These are phyloP conservation scores for Acyrthosiphon pisum DNA, from an alignment of 1,140 invertebrate genomes.

Conservation along the genomic window DNA sequence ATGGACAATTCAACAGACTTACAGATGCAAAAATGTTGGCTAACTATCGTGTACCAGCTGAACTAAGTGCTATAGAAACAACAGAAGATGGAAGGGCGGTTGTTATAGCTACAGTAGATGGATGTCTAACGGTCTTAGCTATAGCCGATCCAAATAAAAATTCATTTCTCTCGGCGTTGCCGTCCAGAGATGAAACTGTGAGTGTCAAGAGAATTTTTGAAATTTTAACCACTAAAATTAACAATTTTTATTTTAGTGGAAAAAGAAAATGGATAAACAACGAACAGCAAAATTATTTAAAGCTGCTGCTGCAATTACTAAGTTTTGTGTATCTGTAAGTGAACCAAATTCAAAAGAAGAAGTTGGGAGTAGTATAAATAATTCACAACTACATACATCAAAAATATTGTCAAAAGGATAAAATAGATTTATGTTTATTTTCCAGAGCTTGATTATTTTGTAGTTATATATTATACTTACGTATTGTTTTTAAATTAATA, in stretches of 20 bases:
- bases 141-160: slow-evolving; percentile 81
- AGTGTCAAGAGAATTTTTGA: slow-evolving; percentile 41
- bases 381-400: slow-evolving; percentile 14
- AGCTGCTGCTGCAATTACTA: slow-evolving; percentile 69
- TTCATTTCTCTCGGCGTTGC: slow-evolving; percentile 73
- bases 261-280: slow-evolving; percentile 73
- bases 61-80: slow-evolving; percentile 84
- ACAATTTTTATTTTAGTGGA: slow-evolving; percentile 67
- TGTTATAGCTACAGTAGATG: slow-evolving; percentile 90
- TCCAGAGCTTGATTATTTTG: neutral
- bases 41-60: slow-evolving; percentile 91
- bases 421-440: neutral
- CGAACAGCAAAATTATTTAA: slow-evolving; percentile 73
- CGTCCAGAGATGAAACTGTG: slow-evolving; percentile 76
- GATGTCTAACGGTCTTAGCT: slow-evolving; percentile 89
- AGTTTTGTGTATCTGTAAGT: slow-evolving; percentile 61
- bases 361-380: slow-evolving; percentile 19
- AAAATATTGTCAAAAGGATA: slow-evolving; percentile 53
- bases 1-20: slow-evolving; percentile 67
- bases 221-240: neutral
- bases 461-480: neutral
- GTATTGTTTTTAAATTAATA: neutral
- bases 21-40: slow-evolving; percentile 88
- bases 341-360: slow-evolving; percentile 41
- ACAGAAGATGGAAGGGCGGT: slow-evolving; percentile 82